Conservation (phyloP, 1,140 invertebrate species). For the Cherax destructor region DNA sequence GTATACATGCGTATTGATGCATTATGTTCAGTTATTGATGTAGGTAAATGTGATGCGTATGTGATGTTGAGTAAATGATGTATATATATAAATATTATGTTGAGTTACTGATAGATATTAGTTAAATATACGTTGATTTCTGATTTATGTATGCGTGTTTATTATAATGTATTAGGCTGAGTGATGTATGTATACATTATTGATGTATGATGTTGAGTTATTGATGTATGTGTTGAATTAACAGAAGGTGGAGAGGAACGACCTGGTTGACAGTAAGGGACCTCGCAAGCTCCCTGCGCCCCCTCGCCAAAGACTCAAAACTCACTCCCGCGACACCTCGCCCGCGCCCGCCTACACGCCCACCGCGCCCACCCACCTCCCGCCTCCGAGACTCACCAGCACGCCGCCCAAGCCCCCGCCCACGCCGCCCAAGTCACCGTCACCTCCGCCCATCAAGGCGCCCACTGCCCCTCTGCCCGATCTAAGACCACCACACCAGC, state of each 20-base stretch:
- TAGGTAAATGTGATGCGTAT: no score
- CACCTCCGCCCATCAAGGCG: constrained; percentile 9
- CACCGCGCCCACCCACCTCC: neutral
- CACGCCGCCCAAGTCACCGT: constrained; percentile 4
- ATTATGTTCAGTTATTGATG: no score
- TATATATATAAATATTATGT: no score
- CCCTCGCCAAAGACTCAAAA: neutral
- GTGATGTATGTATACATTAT: no score
- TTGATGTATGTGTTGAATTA: neutral
- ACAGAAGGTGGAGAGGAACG: constrained; percentile 27
- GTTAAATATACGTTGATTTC: no score
- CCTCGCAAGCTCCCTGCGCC: neutral
- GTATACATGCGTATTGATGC: no score
- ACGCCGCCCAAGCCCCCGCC: constrained; percentile 9
- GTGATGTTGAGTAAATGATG: no score
- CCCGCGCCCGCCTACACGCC: neutral
- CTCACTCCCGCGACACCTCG: neutral
- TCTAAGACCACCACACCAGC: neutral
- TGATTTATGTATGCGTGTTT: neutral
- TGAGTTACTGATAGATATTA: no score
- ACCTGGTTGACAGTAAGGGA: neutral
- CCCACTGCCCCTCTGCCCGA: constrained; percentile 12
- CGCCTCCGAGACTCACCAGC: neutral
- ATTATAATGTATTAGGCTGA: neutral
- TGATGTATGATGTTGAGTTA: neutral